These are phyloP conservation scores for Tanaodytes sp. DNA, from an alignment of 2,888 invertebrate species.

Conservation along the genomic window DNA sequence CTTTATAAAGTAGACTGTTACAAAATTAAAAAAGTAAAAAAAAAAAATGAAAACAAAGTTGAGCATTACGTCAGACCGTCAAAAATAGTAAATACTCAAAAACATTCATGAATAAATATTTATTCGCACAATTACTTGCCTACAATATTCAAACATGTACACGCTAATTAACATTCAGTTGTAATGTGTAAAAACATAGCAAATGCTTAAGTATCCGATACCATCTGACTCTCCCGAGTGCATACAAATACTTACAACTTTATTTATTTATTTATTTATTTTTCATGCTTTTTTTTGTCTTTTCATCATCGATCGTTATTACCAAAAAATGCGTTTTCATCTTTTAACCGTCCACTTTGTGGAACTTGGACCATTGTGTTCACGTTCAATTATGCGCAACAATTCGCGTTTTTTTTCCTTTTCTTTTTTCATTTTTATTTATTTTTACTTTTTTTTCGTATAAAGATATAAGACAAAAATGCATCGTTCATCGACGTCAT, in stretches of 20 bases:
- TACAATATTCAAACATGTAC: constrained; percentile 63
- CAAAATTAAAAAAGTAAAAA: not conserved
- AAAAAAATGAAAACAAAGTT: constrained; percentile 7
- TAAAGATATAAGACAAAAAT: constrained; percentile 16
- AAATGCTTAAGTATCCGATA: constrained; percentile 59
- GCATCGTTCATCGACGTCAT: constrained; percentile 8
- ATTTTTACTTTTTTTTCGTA: not conserved
- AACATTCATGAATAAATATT: constrained; percentile 66
- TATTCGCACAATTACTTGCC: constrained; percentile 66
- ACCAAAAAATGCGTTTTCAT: no score
- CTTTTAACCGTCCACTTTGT: constrained; percentile 18
- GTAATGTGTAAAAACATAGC: constrained; percentile 59
- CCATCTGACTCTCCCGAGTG: constrained; percentile 54
- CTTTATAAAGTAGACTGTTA: not conserved
- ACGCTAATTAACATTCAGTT: constrained; percentile 58
- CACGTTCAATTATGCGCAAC: constrained; percentile 26
- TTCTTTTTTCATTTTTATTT: constrained; percentile 1
- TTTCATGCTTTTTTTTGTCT: no score
- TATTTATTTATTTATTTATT: constrained; percentile 1
- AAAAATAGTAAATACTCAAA: constrained; percentile 40
- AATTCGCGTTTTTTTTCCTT: constrained; percentile 19
- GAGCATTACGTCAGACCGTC: constrained; percentile 10
- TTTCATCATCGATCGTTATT: no score
- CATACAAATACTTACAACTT: constrained; percentile 52
- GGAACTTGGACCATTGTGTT: constrained; percentile 15